Percentiles rank a stretch among this genome's conserved stretches.
phyloP scores from a whole-genome alignment of 1,140 invertebrate species.

The Drosophila teissieri region DNA sequence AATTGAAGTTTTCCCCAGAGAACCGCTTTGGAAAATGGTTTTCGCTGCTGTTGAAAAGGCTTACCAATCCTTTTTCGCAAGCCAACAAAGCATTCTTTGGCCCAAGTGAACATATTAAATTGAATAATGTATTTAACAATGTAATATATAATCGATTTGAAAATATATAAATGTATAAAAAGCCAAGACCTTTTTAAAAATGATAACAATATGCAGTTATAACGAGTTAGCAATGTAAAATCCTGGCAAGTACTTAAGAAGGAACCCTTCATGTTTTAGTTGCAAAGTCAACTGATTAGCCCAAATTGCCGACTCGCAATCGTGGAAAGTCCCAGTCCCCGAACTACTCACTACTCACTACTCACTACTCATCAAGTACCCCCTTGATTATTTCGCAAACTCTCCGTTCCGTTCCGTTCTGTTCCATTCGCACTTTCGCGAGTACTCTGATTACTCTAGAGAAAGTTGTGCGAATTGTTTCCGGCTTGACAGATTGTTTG shows the following conservation, averaged over 20 bases:
- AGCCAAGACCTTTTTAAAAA: too few species aligned
- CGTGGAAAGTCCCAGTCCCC: neutral
- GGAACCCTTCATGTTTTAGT: neutral
- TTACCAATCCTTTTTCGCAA: slow-evolving; percentile 2
- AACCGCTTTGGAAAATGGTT: slow-evolving; percentile 18
- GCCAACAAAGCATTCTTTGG: neutral
- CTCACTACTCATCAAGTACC: slow-evolving; percentile 24
- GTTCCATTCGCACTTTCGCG: neutral
- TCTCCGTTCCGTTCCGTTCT: slow-evolving; percentile 9
- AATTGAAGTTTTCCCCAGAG: slow-evolving; percentile 10
- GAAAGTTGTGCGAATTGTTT: slow-evolving; percentile 39
- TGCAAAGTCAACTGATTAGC: slow-evolving; percentile 27
- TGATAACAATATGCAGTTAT: too few species aligned
- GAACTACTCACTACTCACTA: too few species aligned
- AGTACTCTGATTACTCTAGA: slow-evolving; percentile 34
- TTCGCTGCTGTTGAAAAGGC: slow-evolving; percentile 2
- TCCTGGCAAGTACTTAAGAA: too few species aligned
- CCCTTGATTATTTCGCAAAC: slow-evolving; percentile 24
- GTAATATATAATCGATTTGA: too few species aligned
- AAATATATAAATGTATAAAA: too few species aligned
- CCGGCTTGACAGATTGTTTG: slow-evolving; percentile 49
- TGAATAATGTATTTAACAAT: neutral
- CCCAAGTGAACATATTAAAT: neutral
- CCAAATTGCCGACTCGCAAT: slow-evolving; percentile 6
- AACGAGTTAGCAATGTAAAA: neutral